These are phyloP conservation scores for Synergus gifuensis DNA, from an alignment of 2,888 invertebrate species.

Conservation along the genomic window DNA sequence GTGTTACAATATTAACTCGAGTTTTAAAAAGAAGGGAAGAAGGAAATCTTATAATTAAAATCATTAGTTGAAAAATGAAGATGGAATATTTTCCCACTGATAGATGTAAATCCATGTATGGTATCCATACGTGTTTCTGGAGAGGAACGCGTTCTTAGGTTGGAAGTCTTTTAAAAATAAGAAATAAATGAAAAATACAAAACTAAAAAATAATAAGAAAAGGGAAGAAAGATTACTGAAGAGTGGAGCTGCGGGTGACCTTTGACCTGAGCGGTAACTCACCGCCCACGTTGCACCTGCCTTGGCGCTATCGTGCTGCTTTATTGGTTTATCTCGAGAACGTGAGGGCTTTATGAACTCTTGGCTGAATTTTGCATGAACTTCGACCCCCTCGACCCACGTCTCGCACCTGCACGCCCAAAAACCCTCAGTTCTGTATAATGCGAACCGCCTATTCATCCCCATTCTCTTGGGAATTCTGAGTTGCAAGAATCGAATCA, in stretches of 20 bases:
- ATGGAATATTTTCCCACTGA: too few relatives aligned
- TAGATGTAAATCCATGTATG: constrained; percentile 33
- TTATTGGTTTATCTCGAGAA: constrained; percentile 72
- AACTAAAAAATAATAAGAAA: constrained; percentile 46
- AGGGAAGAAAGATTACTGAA: constrained; percentile 66
- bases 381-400: constrained; percentile 61
- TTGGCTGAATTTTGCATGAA: constrained; percentile 65
- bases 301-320: constrained; percentile 67
- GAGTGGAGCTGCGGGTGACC: constrained; percentile 67
- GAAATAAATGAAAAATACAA: constrained; percentile 41
- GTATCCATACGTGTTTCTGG: constrained; percentile 50
- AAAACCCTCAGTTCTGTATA: constrained; percentile 29
- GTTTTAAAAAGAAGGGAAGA: too few relatives aligned
- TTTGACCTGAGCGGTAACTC: constrained; percentile 70
- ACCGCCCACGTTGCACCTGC: constrained; percentile 76
- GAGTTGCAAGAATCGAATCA: not conserved
- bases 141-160: constrained; percentile 48
- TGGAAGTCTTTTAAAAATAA: constrained; percentile 46
- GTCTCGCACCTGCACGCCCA: constrained; percentile 45
- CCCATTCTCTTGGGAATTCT: constrained; percentile 13
- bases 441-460: constrained; percentile 38
- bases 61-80: too few relatives aligned
- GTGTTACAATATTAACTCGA: too few relatives aligned
- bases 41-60: too few relatives aligned
- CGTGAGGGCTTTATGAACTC: constrained; percentile 63